A percentile compares a stretch with the other conserved stretches of the same genome.
Conservation (phyloP, 1,140 invertebrate species). For the Conopomorpha cramerella region DNA sequence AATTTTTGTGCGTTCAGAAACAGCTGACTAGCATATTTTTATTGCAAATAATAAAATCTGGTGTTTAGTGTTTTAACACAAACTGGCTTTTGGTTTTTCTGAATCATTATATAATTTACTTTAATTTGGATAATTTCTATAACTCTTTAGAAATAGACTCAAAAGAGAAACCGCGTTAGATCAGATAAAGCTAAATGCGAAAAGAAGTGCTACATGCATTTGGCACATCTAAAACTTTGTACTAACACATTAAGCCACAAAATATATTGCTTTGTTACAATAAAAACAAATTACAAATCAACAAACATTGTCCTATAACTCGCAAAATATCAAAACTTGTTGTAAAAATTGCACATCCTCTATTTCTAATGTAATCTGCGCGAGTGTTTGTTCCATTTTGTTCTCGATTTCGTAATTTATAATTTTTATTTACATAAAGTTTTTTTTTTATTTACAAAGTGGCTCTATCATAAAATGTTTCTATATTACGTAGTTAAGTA, state of each 20-base stretch:
- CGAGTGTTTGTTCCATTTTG: constrained; percentile 53
- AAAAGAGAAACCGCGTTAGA: no score
- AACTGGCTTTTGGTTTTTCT: no score
- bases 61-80: no score
- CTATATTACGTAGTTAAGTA: no score
- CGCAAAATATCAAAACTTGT: no score
- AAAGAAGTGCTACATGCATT: constrained; percentile 38
- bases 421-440: constrained; percentile 42
- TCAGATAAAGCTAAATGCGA: constrained; percentile 48
- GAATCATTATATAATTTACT: no score
- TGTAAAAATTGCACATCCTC: constrained; percentile 43
- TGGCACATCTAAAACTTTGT: constrained; percentile 52
- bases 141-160: no score
- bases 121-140: no score
- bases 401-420: constrained; percentile 30
- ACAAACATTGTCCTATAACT: no score
- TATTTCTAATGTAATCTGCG: constrained; percentile 47
- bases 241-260: constrained; percentile 38
- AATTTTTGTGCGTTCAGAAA: constrained; percentile 42
- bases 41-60: no score
- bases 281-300: no score
- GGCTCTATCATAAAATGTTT: no score
- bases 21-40: constrained; percentile 57
- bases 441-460: constrained; percentile 4
- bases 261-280: constrained; percentile 36